These are phyloP conservation scores for Corvus moneduloides DNA, from an alignment of 2,113 vertebrate species.

Conservation along the genomic window DNA sequence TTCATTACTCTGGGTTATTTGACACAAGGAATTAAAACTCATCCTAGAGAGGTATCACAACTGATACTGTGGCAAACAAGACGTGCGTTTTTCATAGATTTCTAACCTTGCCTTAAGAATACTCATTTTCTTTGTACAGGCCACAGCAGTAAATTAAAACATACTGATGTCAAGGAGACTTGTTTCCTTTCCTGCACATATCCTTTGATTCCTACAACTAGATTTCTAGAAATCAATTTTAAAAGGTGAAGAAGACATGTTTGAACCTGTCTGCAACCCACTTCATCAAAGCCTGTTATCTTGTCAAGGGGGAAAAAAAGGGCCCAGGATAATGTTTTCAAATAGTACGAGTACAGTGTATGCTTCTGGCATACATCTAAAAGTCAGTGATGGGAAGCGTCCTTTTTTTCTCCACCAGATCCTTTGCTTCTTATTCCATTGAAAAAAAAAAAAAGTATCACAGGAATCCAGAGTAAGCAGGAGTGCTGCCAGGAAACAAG, in stretches of 20 bases:
- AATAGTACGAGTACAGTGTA: not conserved
- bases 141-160: not conserved
- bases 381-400: not conserved
- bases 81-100: not conserved
- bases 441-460: rapidly evolving
- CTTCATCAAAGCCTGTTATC: not conserved
- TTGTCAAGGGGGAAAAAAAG: not conserved
- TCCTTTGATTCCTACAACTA: not conserved
- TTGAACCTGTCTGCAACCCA: not conserved
- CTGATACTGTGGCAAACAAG: not conserved
- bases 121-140: not conserved
- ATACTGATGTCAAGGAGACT: not conserved
- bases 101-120: not conserved
- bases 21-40: not conserved
- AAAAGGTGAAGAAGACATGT: not conserved
- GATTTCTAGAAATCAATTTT: not conserved
- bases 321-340: not conserved
- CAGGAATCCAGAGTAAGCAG: not conserved
- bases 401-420: not conserved
- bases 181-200: not conserved
- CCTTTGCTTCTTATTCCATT: not conserved
- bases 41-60: not conserved
- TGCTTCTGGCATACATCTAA: not conserved
- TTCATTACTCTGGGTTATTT: not conserved
- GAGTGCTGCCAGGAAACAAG: not conserved